Conservation (phyloP, 1,140 invertebrate genomes). For the Galendromus occidentalis region DNA sequence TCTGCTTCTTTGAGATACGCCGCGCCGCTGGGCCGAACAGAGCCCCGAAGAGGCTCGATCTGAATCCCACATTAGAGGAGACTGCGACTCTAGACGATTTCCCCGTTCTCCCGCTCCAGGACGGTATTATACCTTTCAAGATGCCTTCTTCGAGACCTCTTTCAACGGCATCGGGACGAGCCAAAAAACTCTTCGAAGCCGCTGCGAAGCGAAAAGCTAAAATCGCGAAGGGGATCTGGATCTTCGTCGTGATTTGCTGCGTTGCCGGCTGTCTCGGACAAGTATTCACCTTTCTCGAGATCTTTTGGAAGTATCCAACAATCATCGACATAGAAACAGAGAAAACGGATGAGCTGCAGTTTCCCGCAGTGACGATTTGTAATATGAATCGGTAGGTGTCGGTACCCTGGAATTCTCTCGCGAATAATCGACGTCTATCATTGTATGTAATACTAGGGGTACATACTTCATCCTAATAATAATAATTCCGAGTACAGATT, state of each 20-base stretch:
- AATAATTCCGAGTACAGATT: too few relatives aligned
- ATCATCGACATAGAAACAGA: slow-evolving; percentile 7
- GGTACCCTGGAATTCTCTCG: background rate
- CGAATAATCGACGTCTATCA: background rate
- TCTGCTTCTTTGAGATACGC: too few relatives aligned
- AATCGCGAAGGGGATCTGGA: background rate
- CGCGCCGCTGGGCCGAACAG: too few relatives aligned
- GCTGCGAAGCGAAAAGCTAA: background rate
- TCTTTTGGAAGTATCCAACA: slow-evolving; percentile 3
- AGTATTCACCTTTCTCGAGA: slow-evolving; percentile 1
- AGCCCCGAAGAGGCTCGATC: too few relatives aligned
- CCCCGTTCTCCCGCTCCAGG: too few relatives aligned
- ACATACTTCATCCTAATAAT: too few relatives aligned
- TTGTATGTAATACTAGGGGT: too few relatives aligned
- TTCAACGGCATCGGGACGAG: background rate
- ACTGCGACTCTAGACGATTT: too few relatives aligned
- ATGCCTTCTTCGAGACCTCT: background rate
- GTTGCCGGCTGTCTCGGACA: background rate
- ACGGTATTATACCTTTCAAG: too few relatives aligned
- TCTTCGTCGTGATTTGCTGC: background rate
- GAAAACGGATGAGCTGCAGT: background rate
- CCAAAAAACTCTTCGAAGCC: background rate
- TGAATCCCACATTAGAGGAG: too few relatives aligned
- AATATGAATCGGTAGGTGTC: slow-evolving; percentile 1
- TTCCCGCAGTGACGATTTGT: background rate